Percentiles rank a stretch among this genome's conserved stretches.
Evolutionary conservation across 2,797 vertebrate genomes (phyloP).

Genomic region (Sphenodon punctatus): DNA sequence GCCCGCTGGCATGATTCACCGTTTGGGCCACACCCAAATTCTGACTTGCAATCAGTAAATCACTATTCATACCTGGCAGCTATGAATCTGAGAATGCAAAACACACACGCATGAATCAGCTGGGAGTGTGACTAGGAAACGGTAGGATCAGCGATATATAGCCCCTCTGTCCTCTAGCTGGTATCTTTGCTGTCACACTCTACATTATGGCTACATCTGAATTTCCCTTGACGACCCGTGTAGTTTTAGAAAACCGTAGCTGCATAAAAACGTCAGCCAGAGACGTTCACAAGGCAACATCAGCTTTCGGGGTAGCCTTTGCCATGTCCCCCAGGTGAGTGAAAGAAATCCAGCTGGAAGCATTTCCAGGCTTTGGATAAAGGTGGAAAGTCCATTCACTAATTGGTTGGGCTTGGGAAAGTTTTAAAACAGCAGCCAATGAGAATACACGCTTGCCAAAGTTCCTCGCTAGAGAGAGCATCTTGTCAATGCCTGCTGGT

Average conservation of each 20-base stretch:
- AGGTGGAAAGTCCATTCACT: background rate
- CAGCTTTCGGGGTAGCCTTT: background rate
- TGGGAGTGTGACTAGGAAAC: background rate
- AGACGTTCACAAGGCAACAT: background rate
- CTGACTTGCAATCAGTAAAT: background rate
- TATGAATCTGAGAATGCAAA: background rate
- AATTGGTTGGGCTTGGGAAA: background rate
- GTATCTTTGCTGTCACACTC: background rate
- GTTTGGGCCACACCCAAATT: background rate
- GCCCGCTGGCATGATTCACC: constrained; percentile 23
- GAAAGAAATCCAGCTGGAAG: background rate
- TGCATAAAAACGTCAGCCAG: too few relatives aligned
- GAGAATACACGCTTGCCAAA: background rate
- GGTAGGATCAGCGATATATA: background rate
- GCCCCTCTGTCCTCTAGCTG: background rate
- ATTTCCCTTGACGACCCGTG: background rate
- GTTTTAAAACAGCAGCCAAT: background rate
- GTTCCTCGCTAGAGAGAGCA: background rate
- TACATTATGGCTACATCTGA: background rate
- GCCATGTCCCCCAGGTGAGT: background rate
- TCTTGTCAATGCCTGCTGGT: background rate
- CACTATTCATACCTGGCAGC: constrained; percentile 12
- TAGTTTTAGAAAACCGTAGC: too few relatives aligned
- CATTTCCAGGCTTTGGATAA: fast-evolving
- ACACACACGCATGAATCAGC: background rate